A percentile compares a stretch with the other conserved stretches of the same genome.
These are phyloP conservation scores for Odontamblyopus rebecca DNA, from an alignment of 2,797 vertebrate species.

Conservation along the genomic window DNA sequence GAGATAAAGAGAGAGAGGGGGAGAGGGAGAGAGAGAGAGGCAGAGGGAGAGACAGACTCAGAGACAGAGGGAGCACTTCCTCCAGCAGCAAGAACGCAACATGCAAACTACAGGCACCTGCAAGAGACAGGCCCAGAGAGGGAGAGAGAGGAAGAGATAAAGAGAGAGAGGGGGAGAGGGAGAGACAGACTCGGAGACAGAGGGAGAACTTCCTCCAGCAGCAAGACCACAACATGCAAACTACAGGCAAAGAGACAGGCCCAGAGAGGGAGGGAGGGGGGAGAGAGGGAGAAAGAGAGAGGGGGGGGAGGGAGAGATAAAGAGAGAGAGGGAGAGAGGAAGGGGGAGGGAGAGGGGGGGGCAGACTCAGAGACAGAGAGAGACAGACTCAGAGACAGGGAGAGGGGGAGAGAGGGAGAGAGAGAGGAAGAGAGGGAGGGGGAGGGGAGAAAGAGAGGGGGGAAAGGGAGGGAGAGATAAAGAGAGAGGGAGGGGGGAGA, in stretches of 20 bases:
- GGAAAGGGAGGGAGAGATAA: too few relatives aligned
- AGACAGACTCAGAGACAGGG: too few relatives aligned
- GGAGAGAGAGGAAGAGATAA: too few relatives aligned
- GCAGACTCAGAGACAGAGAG: not conserved
- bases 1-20: not conserved
- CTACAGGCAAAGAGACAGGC: not conserved
- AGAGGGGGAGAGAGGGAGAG: too few relatives aligned
- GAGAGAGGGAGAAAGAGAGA: not conserved
- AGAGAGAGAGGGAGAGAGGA: not conserved
- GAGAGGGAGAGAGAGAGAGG: conserved; percentile 42
- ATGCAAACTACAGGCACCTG: too few relatives aligned
- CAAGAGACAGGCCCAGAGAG: too few relatives aligned
- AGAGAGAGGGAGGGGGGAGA: too few relatives aligned
- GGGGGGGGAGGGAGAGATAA: too few relatives aligned
- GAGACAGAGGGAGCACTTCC: not conserved
- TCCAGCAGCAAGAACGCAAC: too few relatives aligned
- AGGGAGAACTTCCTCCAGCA: not conserved
- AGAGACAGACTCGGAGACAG: not conserved
- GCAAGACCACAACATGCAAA: too few relatives aligned
- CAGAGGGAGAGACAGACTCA: not conserved
- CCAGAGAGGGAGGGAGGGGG: not conserved
- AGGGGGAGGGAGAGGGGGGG: not conserved
- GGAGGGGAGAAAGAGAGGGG: too few relatives aligned
- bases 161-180: not conserved
- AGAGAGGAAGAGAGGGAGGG: too few relatives aligned